These are phyloP conservation scores for Baronia brevicornis DNA, from an alignment of 2,888 invertebrate species.

Conservation along the genomic window DNA sequence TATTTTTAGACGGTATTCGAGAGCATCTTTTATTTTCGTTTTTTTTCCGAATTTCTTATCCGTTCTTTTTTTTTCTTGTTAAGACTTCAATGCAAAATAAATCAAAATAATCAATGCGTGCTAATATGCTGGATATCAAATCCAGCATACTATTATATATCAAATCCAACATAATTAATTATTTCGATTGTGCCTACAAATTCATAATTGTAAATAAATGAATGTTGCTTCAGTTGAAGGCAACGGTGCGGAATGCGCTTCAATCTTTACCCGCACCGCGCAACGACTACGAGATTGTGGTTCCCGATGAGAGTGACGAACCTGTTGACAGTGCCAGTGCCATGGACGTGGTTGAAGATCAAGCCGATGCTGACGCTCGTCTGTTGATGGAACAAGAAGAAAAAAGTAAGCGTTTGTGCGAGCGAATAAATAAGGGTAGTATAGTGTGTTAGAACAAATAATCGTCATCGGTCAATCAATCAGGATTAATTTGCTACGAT, in stretches of 20 bases:
- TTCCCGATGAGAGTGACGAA: conserved; percentile 85
- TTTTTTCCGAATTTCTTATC: conserved; percentile 10
- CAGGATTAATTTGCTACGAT: too few relatives aligned
- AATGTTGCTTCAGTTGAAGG: conserved; percentile 67
- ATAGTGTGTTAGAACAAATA: background rate
- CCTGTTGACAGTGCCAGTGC: conserved; percentile 25
- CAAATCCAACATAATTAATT: background rate
- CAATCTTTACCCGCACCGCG: conserved; percentile 90
- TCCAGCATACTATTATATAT: too few relatives aligned
- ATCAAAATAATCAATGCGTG: too few relatives aligned
- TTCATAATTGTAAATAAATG: background rate
- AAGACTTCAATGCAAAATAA: too few relatives aligned
- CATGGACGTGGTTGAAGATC: conserved; percentile 80
- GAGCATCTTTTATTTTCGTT: too few relatives aligned
- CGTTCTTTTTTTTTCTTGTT: conserved; percentile 25
- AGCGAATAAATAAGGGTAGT: background rate
- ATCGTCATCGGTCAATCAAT: too few relatives aligned
- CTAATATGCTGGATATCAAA: too few relatives aligned
- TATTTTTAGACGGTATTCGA: too few relatives aligned
- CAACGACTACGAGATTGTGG: conserved; percentile 99
- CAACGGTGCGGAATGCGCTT: conserved; percentile 85
- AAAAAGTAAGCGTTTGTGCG: conserved; percentile 59
- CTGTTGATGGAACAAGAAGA: conserved; percentile 81
- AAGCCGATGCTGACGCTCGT: conserved; percentile 88
- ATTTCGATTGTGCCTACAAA: background rate